A percentile compares a stretch with the other conserved stretches of the same genome.
phyloP scores from a whole-genome alignment of 2,797 vertebrate species.

The Pygocentrus nattereri region DNA sequence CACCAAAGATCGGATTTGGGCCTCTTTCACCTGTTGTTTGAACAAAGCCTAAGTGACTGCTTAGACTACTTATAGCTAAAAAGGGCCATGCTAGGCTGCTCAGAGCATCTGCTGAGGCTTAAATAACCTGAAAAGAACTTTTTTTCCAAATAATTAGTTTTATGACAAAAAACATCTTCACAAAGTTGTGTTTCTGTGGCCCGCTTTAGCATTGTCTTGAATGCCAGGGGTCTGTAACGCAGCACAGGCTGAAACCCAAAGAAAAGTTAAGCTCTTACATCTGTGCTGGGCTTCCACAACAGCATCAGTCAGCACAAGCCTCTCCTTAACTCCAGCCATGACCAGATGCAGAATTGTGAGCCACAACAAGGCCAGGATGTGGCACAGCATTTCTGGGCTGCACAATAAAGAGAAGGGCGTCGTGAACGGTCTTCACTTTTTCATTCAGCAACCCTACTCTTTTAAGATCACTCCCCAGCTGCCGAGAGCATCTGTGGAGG shows the following conservation, averaged over 20 bases:
- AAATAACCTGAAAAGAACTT: not conserved
- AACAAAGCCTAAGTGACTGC: too few species aligned
- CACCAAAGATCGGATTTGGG: too few species aligned
- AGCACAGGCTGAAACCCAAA: not conserved
- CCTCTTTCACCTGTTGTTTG: too few species aligned
- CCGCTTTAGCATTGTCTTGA: not conserved
- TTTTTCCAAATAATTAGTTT: not conserved
- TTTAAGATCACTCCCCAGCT: conserved; percentile 48
- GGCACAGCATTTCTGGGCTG: not conserved
- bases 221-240: not conserved
- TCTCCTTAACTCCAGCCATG: conserved; percentile 16
- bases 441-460: conserved; percentile 28
- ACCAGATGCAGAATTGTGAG: conserved; percentile 3
- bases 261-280: conserved; percentile 27
- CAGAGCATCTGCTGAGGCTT: not conserved
- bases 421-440: conserved; percentile 15
- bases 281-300: conserved; percentile 38
- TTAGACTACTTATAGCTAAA: too few species aligned
- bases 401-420: not conserved
- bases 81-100: not conserved
- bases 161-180: not conserved
- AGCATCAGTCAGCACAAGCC: conserved; percentile 26
- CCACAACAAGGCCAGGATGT: conserved; percentile 36
- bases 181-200: not conserved
- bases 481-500: conserved; percentile 50